Evolutionary conservation across 92 coral and sea anemone genomes (phyloP).

Genomic region (Isaurus tuberculatus): DNA sequence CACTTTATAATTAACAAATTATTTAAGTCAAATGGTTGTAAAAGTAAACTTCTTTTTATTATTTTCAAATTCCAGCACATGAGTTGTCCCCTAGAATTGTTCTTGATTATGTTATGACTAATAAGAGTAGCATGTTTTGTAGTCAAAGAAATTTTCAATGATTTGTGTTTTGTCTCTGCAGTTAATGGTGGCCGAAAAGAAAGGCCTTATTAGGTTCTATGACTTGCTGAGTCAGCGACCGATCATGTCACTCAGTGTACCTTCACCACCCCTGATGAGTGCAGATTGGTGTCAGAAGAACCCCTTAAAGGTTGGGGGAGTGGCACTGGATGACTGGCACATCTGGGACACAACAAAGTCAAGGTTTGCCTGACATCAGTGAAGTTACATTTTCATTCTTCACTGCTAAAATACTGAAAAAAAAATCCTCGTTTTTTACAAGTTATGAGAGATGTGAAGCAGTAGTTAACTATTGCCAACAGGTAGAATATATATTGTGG

Average conservation of each 20-base stretch:
- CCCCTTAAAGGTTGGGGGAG: slow-evolving; percentile 89
- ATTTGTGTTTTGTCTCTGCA: slow-evolving; percentile 17
- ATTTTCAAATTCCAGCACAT: too few species aligned
- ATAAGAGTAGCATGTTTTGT: background rate
- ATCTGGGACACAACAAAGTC: slow-evolving; percentile 97
- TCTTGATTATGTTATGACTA: too few species aligned
- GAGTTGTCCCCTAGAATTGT: too few species aligned
- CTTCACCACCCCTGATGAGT: slow-evolving; percentile 81
- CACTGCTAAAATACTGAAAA: too few species aligned
- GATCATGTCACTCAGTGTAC: slow-evolving; percentile 91
- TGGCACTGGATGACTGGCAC: slow-evolving; percentile 93
- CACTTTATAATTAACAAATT: too few species aligned
- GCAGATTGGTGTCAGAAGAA: slow-evolving; percentile 93
- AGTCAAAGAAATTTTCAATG: background rate
- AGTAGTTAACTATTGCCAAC: too few species aligned
- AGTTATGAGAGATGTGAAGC: too few species aligned
- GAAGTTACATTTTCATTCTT: too few species aligned
- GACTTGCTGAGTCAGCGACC: slow-evolving; percentile 96
- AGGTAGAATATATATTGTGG: too few species aligned
- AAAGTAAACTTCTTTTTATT: too few species aligned
- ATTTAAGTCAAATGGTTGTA: too few species aligned
- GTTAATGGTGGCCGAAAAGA: slow-evolving; percentile 98
- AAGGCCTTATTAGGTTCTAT: slow-evolving; percentile 88
- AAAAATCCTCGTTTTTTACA: too few species aligned
- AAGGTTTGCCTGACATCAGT: slow-evolving; percentile 57